phyloP scores from a whole-genome alignment of 53 echinoderm and acorn worm genomes.

The Arbacia lixula region DNA sequence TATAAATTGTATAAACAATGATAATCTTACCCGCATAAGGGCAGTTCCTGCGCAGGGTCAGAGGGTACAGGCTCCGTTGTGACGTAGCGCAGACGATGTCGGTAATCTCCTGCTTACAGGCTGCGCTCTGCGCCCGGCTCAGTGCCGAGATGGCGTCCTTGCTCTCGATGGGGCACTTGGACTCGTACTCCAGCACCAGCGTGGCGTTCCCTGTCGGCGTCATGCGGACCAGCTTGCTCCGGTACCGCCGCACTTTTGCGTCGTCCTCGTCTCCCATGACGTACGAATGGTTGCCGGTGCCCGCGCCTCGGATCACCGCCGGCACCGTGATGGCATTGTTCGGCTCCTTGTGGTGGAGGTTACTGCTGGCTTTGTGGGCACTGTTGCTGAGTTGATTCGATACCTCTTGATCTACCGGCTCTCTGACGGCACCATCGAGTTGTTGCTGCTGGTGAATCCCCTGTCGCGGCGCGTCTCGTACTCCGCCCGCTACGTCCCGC shows the following conservation, averaged over 20 bases:
- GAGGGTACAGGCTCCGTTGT: constrained; percentile 80
- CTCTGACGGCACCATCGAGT: not conserved
- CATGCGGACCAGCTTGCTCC: constrained; percentile 44
- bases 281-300: not conserved
- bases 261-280: not conserved
- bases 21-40: constrained; percentile 45
- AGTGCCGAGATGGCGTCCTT: constrained; percentile 84
- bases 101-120: constrained; percentile 92
- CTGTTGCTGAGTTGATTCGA: constrained; percentile 53
- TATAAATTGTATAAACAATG: no score
- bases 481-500: not conserved
- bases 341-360: no score
- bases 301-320: no score
- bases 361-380: constrained; percentile 37
- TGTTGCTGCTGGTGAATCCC: no score
- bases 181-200: constrained; percentile 58
- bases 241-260: constrained; percentile 16
- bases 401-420: constrained; percentile 43
- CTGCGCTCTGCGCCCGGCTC: constrained; percentile 65
- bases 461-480: not conserved
- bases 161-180: constrained; percentile 74
- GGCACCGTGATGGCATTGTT: no score
- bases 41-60: constrained; percentile 70
- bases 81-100: constrained; percentile 82
- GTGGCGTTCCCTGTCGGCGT: constrained; percentile 55